Conservation (phyloP, 2,888 invertebrate species). For the Ectobius pallidus region DNA sequence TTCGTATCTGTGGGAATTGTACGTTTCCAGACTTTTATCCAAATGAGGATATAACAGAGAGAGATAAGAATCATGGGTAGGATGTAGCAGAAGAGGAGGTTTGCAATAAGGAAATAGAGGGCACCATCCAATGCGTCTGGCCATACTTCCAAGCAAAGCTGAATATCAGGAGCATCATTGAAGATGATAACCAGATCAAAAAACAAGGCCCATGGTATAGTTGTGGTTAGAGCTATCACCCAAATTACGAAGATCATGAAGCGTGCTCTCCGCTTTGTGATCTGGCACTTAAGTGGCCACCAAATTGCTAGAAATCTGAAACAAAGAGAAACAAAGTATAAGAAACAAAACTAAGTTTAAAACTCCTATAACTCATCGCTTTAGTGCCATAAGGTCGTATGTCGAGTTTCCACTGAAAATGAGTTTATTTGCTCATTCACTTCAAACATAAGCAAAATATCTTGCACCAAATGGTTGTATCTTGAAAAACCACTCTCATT, state of each 20-base stretch:
- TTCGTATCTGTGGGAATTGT: constrained; percentile 90
- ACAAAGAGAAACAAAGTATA: neutral
- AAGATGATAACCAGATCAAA: constrained; percentile 81
- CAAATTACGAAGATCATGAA: constrained; percentile 90
- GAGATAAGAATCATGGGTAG: constrained; percentile 90
- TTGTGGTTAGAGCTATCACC: constrained; percentile 83
- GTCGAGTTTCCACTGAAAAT: no score
- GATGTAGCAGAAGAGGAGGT: constrained; percentile 88
- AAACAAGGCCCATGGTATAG: constrained; percentile 90
- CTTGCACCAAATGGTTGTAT: no score
- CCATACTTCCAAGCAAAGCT: constrained; percentile 84
- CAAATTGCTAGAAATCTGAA: constrained; percentile 94
- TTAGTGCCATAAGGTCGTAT: no score
- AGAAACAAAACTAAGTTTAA: neutral
- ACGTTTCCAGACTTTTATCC: constrained; percentile 87
- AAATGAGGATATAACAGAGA: constrained; percentile 90
- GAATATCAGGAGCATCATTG: constrained; percentile 74
- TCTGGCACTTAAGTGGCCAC: constrained; percentile 91
- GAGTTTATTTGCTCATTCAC: no score
- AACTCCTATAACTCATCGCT: neutral
- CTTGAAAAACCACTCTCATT: no score
- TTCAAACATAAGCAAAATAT: no score
- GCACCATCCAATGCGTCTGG: constrained; percentile 81
- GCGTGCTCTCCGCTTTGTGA: constrained; percentile 85
- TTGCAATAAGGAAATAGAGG: constrained; percentile 86